Evolutionary conservation across 2,888 invertebrate species (phyloP).

Genomic region (Carabus problematicus): DNA sequence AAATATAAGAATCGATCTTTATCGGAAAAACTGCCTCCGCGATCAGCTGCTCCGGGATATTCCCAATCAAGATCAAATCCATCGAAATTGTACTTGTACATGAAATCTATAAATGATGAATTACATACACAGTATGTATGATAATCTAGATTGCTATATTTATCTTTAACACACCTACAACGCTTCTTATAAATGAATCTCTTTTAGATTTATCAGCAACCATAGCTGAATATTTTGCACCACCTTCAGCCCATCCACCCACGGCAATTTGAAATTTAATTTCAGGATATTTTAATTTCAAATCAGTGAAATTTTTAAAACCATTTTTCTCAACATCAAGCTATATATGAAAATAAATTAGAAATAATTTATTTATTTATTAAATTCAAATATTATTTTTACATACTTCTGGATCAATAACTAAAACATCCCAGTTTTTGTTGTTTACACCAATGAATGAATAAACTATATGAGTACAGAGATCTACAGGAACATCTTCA

Average conservation of each 20-base stretch:
- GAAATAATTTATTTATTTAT: neutral
- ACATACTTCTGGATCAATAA: constrained; percentile 81
- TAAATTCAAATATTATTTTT: neutral
- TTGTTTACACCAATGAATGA: constrained; percentile 88
- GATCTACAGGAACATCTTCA: constrained; percentile 80
- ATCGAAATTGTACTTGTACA: constrained; percentile 80
- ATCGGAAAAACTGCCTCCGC: constrained; percentile 84
- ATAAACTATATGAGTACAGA: constrained; percentile 88
- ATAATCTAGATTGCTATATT: neutral
- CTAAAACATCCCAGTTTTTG: constrained; percentile 75
- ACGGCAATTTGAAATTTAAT: constrained; percentile 83
- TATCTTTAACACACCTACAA: constrained; percentile 65
- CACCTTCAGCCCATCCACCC: constrained; percentile 92
- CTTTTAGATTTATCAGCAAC: constrained; percentile 74
- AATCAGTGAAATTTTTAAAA: constrained; percentile 78
- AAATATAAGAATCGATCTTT: constrained; percentile 83
- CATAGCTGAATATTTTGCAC: constrained; percentile 84
- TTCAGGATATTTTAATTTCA: constrained; percentile 73
- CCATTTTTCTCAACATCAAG: constrained; percentile 78
- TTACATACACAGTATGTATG: too few relatives aligned
- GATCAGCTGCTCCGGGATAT: constrained; percentile 87
- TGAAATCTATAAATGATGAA: constrained; percentile 64
- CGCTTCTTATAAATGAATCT: constrained; percentile 75
- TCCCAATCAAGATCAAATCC: constrained; percentile 92
- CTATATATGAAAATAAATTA: constrained; percentile 56